Base-by-base conservation (phyloP, 2,888 invertebrate genomes). In the Caenorhabditis macrosperma region DNA sequence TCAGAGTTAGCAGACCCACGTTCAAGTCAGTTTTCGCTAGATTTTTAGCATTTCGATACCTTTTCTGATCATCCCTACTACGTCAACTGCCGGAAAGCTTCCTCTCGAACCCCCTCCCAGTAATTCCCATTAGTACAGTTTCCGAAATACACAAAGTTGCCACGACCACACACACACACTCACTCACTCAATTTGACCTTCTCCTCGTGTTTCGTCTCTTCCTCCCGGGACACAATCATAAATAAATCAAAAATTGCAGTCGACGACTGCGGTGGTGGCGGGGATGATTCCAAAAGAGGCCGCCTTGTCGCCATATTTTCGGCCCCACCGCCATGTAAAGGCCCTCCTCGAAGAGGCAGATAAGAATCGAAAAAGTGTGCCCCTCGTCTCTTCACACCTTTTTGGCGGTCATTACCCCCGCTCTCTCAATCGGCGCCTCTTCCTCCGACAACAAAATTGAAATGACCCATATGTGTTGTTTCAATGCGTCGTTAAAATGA, bases 351-450 rank as follows among this genome's bases (percentile, higher is more conserved):
- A 22, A 15, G 22, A n/a, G 10, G 1, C 5, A 72, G 71, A 72
- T 72, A 72, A 72, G 71, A 54, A 72, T 72, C 71, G 71, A 63
- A 72, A 72, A 72, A 72, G 71, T 72, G 63, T 72, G 63, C 33
- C 50, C 33, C 35, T 50, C 52, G 28, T 44, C 12, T 28, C 33
- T 72, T 72, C 71, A 72, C 71, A 72, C 71, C 71, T 72, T 55
- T 72, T 72, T 63, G 63, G 61, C 54, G 71, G 71, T 72, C 71
- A 61, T 71, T 71, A 71, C 30, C 9, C 30, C 4, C 26, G 26
- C n/a, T 12, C 26, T 12, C 1, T 1, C 2, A 12, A 12, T 63
- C 41, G 15, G 33, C 35, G 9, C 50, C 15, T n/a, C n/a, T n/a
- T n/a, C n/a, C n/a, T 10, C 15, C 54, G 38, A 35, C 38, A 54